A percentile compares a stretch with the other conserved stretches of the same genome.
These are phyloP conservation scores for Pollachius pollachius DNA, from an alignment of 2,113 vertebrate genomes.

Conservation along the genomic window DNA sequence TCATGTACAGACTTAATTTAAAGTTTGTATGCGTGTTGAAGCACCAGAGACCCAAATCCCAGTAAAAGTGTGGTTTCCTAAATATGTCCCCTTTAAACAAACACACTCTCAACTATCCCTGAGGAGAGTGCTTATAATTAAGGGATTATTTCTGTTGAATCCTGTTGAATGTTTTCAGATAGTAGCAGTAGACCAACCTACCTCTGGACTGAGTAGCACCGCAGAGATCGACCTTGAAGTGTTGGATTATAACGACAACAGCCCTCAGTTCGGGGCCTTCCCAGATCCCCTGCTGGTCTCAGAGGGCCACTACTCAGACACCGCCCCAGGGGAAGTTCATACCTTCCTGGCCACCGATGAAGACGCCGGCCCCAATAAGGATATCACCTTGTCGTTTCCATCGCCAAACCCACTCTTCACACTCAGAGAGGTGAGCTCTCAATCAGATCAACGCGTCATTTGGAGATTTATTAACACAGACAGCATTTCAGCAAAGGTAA, in stretches of 20 bases:
- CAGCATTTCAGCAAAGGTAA: too few species aligned
- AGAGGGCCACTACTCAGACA: slow-evolving; percentile 60
- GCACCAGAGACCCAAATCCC: too few species aligned
- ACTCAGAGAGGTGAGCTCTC: slow-evolving; percentile 65
- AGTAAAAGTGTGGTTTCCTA: too few species aligned
- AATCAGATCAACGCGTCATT: not conserved
- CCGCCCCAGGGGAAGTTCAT: slow-evolving; percentile 35
- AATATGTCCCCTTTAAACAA: too few species aligned
- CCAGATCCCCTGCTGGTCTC: slow-evolving; percentile 44
- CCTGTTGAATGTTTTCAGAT: slow-evolving; percentile 53
- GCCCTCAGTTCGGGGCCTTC: slow-evolving; percentile 72
- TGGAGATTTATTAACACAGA: too few species aligned
- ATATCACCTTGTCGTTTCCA: slow-evolving; percentile 52
- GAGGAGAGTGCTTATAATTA: too few species aligned
- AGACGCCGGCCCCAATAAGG: slow-evolving; percentile 72
- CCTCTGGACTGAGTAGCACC: slow-evolving; percentile 61
- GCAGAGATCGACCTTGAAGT: slow-evolving; percentile 70
- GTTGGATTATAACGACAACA: slow-evolving; percentile 80
- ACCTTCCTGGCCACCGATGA: slow-evolving; percentile 58
- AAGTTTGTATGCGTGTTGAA: too few species aligned
- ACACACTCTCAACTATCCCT: too few species aligned
- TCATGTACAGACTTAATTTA: too few species aligned
- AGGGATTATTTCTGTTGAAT: too few species aligned
- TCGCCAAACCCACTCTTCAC: slow-evolving; percentile 56
- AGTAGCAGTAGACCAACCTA: slow-evolving; percentile 70